phyloP scores from a whole-genome alignment of 2,113 vertebrate genomes.

The Osmerus eperlanus region DNA sequence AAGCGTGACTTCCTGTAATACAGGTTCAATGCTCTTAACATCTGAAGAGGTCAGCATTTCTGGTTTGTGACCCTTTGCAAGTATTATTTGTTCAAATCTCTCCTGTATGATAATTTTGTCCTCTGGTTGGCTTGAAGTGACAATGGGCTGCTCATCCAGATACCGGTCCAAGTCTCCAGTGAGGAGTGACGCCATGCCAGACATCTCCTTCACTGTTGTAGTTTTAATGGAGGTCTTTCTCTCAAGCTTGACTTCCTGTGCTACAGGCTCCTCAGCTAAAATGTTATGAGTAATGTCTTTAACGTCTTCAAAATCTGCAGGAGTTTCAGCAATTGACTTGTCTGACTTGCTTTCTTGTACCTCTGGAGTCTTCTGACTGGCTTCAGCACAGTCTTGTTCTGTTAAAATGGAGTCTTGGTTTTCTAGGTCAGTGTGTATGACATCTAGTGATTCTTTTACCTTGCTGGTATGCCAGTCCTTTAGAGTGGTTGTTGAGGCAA shows the following conservation, averaged over 20 bases:
- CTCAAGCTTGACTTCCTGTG: slow-evolving; percentile 61
- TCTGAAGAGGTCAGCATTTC: slow-evolving; percentile 38
- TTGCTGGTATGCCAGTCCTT: not conserved
- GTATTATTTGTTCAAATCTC: slow-evolving; percentile 49
- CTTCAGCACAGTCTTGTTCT: slow-evolving; percentile 2
- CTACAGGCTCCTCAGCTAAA: slow-evolving; percentile 57
- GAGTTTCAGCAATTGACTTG: slow-evolving; percentile 2
- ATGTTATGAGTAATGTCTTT: slow-evolving; percentile 56
- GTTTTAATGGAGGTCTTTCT: slow-evolving; percentile 37
- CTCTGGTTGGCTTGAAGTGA: slow-evolving; percentile 24
- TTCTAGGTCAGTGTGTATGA: not conserved
- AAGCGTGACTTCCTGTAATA: slow-evolving; percentile 29
- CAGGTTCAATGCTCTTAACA: not conserved
- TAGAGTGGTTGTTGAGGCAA: not conserved
- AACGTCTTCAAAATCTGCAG: slow-evolving; percentile 74
- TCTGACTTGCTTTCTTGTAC: not conserved
- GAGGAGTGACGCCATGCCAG: slow-evolving; percentile 67
- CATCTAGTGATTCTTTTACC: not conserved
- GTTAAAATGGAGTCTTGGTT: not conserved
- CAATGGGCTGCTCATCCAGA: slow-evolving; percentile 34
- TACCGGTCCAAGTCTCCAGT: slow-evolving; percentile 62
- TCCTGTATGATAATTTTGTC: slow-evolving; percentile 47
- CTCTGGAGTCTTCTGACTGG: slow-evolving; percentile 9
- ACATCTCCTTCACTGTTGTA: slow-evolving; percentile 43
- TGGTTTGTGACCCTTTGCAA: slow-evolving; percentile 49